phyloP scores from a whole-genome alignment of 2,113 vertebrate species.

The Sorex araneus region DNA sequence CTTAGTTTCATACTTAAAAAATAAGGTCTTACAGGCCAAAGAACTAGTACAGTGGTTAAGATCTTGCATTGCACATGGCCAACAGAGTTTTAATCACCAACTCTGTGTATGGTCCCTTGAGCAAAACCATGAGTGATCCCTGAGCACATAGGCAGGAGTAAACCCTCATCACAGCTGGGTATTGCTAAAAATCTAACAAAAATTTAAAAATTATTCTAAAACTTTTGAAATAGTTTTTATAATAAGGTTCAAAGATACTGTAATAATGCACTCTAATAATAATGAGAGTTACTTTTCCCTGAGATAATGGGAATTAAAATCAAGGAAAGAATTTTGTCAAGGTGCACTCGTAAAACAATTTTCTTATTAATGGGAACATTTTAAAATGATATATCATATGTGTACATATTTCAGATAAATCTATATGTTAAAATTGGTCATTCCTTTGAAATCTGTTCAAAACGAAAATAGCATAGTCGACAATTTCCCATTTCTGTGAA shows the following conservation, averaged over 20 bases:
- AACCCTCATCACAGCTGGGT: no score
- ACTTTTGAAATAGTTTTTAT: neutral
- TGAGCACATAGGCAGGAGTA: no score
- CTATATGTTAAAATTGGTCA: no score
- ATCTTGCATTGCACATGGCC: no score
- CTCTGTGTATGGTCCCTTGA: no score
- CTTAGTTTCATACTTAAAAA: neutral
- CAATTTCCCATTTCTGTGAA: neutral
- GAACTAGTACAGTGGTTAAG: neutral
- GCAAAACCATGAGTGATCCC: neutral
- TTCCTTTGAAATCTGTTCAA: no score
- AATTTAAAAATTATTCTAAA: neutral
- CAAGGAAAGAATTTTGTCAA: neutral
- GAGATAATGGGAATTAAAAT: constrained; percentile 11
- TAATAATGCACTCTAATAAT: neutral
- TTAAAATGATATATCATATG: no score
- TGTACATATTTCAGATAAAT: no score
- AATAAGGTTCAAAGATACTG: neutral
- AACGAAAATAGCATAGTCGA: no score
- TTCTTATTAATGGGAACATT: neutral
- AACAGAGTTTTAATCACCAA: no score
- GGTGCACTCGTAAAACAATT: neutral
- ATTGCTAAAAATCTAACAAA: no score
- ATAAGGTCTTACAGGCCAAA: neutral
- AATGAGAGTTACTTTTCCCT: neutral